These are phyloP conservation scores for Phalacrocorax carbo DNA, from an alignment of 2,113 vertebrate genomes.

Conservation along the genomic window DNA sequence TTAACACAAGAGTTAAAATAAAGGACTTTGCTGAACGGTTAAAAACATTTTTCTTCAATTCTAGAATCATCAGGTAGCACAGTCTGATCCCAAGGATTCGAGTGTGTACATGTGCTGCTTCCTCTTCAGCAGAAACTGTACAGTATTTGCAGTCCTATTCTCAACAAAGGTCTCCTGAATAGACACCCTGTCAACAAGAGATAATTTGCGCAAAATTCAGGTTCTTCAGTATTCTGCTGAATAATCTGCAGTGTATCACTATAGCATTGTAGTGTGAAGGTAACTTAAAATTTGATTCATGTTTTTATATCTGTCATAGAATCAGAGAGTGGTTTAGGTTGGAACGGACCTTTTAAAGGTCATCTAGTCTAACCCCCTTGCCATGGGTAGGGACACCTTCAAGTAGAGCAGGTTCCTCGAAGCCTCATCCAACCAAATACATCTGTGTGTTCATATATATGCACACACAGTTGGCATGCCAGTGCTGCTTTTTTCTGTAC, in stretches of 20 bases:
- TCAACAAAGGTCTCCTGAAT: not conserved
- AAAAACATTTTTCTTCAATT: not conserved
- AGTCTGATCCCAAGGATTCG: not conserved
- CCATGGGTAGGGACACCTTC: not conserved
- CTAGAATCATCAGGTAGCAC: not conserved
- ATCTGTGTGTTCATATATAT: not conserved
- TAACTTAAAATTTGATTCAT: not conserved
- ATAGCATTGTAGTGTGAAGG: not conserved
- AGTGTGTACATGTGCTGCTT: too few species aligned
- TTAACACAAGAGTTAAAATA: not conserved
- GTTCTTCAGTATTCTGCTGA: not conserved
- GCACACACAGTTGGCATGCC: too few species aligned
- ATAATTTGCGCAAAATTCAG: not conserved
- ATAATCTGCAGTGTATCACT: not conserved
- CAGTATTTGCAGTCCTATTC: not conserved
- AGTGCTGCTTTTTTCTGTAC: not conserved
- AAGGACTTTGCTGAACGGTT: not conserved
- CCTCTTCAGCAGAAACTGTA: not conserved
- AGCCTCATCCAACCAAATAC: accelerated
- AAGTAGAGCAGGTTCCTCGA: not conserved
- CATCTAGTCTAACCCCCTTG: not conserved
- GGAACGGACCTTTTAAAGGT: not conserved
- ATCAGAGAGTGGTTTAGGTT: not conserved
- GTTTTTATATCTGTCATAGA: not conserved
- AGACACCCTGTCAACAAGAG: not conserved